These are phyloP conservation scores for Stichodactyla mertensii DNA, from an alignment of 64 coral and sea anemone genomes.

Conservation along the genomic window DNA sequence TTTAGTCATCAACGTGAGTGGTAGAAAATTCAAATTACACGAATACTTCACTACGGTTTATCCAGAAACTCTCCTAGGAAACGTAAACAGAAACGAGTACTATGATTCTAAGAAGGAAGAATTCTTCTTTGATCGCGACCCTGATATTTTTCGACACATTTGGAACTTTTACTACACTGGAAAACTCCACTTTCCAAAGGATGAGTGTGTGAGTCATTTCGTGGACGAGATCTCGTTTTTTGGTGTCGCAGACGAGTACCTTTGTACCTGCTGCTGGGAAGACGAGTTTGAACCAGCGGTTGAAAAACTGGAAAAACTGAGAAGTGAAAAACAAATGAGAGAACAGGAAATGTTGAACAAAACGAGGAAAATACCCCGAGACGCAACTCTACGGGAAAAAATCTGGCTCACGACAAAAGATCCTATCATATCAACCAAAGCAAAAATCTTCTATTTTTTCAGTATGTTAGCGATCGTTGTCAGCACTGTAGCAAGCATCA, in stretches of 20 bases:
- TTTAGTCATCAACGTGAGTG: constrained; percentile 57
- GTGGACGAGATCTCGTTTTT: constrained; percentile 59
- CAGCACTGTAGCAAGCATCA: constrained; percentile 60
- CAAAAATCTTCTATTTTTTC: constrained; percentile 54
- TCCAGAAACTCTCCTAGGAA: constrained; percentile 48
- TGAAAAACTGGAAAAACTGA: constrained; percentile 28
- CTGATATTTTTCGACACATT: constrained; percentile 59
- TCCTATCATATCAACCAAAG: constrained; percentile 32
- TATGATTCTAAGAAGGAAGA: constrained; percentile 35
- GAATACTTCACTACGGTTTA: constrained; percentile 39
- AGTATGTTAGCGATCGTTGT: constrained; percentile 56
- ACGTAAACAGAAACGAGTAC: constrained; percentile 15
- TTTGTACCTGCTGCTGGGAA: constrained; percentile 58
- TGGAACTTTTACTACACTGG: constrained; percentile 68
- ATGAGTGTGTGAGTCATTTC: constrained; percentile 49
- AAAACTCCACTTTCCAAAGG: constrained; percentile 46
- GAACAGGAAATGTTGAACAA: constrained; percentile 1
- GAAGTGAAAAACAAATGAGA: not conserved
- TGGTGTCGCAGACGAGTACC: constrained; percentile 28
- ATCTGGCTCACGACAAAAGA: constrained; percentile 56
- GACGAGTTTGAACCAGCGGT: constrained; percentile 24
- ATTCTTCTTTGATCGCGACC: constrained; percentile 74
- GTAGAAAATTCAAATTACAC: constrained; percentile 39
- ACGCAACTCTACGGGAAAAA: constrained; percentile 39
- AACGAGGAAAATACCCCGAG: not conserved